Evolutionary conservation across 2,797 vertebrate species (phyloP), one percentile per base, ranked within the genome.

Genomic region (Catamblyrhynchus diadema): DNA sequence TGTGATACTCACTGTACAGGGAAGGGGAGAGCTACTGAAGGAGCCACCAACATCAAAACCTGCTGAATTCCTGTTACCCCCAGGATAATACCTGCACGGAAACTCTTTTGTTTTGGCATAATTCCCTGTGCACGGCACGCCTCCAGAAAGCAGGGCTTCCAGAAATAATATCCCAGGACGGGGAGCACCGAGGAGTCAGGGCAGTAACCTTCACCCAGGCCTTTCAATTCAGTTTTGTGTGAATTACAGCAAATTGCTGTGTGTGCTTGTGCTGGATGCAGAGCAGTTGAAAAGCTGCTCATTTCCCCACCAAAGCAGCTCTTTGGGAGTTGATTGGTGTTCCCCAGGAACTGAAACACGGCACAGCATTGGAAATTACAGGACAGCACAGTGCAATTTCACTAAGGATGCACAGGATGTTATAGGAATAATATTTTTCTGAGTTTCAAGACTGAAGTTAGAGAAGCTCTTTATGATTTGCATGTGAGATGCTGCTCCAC

Each of bases 291-390:
- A 87, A 64, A 96, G 71, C 92, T 96, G 89, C 89, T 91, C 79
- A 53, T 95, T 95, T 65, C 83, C 85, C 32, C 88, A 93, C 91
- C 93, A 88, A 78, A 95, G 80, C 92, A 71, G 78, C 54, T 41
- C 75, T 91, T 81, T 50, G 91, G 81, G 91, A 94, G 86, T 66
- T 91, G 89, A 96, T 65, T 94, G 86, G 92, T 86, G 81, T 39
- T 94, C 83, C 89, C 61, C 93, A 89, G 93, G 79, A 95, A 86
- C 83, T 89, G 83, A 79, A 92, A 90, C 92, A 57, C 25, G 2
- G 81, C 20, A 4, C 67, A 81, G 92, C 75, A 67, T 4, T 12
- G n/a, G 73, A 93, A 93, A 93, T 71, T n/a, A 94, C 78, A 94
- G 66, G 85, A 90, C 74, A 80, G 77, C 51, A 54, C 65, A 64